Conservation (phyloP, 2,113 vertebrate genomes). For the Percina caprodes region DNA sequence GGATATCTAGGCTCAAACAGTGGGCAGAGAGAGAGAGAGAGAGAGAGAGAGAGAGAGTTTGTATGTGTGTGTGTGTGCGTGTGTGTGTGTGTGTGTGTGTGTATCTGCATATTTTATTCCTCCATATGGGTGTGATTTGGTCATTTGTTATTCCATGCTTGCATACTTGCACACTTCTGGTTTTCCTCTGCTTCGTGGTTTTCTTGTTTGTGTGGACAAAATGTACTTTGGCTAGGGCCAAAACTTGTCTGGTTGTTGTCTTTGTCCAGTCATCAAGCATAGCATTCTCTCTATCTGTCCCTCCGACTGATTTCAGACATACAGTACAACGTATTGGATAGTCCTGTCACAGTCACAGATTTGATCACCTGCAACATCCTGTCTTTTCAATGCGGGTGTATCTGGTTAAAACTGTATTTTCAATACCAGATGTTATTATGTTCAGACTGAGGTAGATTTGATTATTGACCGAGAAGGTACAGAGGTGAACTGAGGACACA, state of each 20-base stretch:
- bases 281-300: background rate
- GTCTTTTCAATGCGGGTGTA: background rate
- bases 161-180: constrained; percentile 52
- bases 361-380: background rate
- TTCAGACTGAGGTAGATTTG: constrained; percentile 9
- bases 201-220: constrained; percentile 74
- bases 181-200: constrained; percentile 59
- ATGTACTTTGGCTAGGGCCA: constrained; percentile 44
- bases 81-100: constrained; percentile 23
- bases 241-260: constrained; percentile 10
- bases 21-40: background rate
- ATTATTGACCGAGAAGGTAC: background rate
- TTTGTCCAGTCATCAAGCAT: background rate
- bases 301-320: background rate
- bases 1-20: background rate
- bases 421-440: constrained; percentile 18
- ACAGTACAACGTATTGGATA: background rate
- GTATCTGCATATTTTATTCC: constrained; percentile 33
- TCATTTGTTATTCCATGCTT: constrained; percentile 61
- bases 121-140: constrained; percentile 60
- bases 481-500: constrained; percentile 66
- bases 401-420: background rate
- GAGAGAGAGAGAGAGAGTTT: background rate
- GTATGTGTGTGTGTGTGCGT: constrained; percentile 15
- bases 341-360: background rate